phyloP scores from a whole-genome alignment of 2,888 invertebrate species.

The Rotaria magnacalcarata region DNA sequence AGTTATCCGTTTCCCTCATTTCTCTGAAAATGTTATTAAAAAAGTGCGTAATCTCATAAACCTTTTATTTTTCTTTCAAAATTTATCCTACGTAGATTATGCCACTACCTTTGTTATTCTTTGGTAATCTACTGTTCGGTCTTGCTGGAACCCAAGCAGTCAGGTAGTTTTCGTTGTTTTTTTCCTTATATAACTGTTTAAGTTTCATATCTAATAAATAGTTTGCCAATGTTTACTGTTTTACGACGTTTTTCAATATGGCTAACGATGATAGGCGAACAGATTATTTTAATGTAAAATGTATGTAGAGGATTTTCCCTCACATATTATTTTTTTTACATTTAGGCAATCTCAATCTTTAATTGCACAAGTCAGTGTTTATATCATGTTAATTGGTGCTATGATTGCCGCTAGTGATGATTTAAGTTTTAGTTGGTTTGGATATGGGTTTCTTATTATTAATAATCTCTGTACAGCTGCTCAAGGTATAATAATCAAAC shows the following conservation, averaged over 20 bases:
- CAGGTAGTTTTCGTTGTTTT: conserved; percentile 55
- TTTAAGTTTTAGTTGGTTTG: conserved; percentile 81
- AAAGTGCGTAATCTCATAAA: neutral
- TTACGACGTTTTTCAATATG: conserved; percentile 89
- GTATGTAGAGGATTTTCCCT: neutral
- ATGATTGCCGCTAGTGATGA: conserved; percentile 77
- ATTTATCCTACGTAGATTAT: conserved; percentile 69
- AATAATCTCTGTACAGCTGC: conserved; percentile 94
- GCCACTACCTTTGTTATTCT: conserved; percentile 85
- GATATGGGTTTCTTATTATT: conserved; percentile 81
- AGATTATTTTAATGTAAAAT: conserved; percentile 71
- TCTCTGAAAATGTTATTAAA: neutral
- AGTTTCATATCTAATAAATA: conserved; percentile 55
- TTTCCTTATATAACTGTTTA: neutral
- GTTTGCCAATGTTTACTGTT: conserved; percentile 94
- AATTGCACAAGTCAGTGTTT: conserved; percentile 79
- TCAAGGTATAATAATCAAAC: conserved; percentile 91
- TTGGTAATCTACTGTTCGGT: conserved; percentile 91
- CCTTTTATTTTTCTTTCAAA: neutral
- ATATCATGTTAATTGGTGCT: conserved; percentile 92
- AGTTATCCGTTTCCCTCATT: neutral
- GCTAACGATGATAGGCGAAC: conserved; percentile 92
- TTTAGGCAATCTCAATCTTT: neutral
- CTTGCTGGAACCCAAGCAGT: conserved; percentile 87
- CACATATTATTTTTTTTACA: neutral